Conservation (phyloP, 2,113 vertebrate genomes). For the Colaptes auratus region DNA sequence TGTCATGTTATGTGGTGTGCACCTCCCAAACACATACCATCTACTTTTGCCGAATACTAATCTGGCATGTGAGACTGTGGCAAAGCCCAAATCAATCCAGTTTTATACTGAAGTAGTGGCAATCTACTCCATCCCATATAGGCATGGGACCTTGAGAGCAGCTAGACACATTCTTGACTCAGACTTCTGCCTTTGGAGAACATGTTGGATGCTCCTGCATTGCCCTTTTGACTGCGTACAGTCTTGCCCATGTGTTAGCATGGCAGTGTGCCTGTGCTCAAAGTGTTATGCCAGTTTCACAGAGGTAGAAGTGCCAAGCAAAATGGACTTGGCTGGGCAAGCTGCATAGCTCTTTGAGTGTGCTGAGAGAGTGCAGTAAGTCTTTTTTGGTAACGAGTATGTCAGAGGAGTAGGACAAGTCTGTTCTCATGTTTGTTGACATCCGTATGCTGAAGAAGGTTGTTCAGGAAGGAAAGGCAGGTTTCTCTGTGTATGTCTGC, state of each 20-base stretch:
- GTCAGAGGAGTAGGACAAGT: conserved; percentile 23
- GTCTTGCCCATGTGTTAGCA: conserved; percentile 59
- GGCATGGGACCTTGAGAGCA: not conserved
- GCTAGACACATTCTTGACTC: conserved; percentile 29
- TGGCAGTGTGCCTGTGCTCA: conserved; percentile 55
- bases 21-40: not conserved
- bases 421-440: conserved; percentile 50
- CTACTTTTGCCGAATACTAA: not conserved
- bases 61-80: not conserved
- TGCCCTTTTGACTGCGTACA: conserved; percentile 37
- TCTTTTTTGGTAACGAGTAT: conserved; percentile 51
- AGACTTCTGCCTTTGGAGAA: conserved; percentile 33
- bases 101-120: not conserved
- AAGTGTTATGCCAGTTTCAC: conserved; percentile 61
- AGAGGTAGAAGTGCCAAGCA: conserved; percentile 61
- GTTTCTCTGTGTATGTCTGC: not conserved
- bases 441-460: not conserved
- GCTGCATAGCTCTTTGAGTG: not conserved
- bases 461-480: conserved; percentile 3
- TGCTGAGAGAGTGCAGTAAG: conserved; percentile 29
- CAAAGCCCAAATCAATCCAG: not conserved
- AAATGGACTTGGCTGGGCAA: conserved; percentile 68
- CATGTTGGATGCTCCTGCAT: not conserved
- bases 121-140: not conserved
- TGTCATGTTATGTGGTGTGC: not conserved